Base-by-base conservation (phyloP, 2,888 invertebrate genomes). In the Luffia ferchaultella region DNA sequence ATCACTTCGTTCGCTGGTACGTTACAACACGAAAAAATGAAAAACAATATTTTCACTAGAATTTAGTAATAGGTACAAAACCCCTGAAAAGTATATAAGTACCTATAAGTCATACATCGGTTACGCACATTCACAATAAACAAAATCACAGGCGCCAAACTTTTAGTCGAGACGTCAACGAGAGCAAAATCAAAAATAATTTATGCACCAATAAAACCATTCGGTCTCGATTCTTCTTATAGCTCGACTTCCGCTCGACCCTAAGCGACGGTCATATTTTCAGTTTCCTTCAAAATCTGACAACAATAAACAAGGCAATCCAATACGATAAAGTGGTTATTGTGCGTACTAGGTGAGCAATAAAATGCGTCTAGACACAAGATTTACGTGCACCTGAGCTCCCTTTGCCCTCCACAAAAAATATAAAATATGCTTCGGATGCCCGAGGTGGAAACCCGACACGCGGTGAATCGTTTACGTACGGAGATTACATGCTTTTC, bases 281-380 rank as follows among this genome's bases (percentile, higher is more conserved):
- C 30, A 12, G 30, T 12, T 30, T 30, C 30, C 30, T 30, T 30
- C 30, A 30, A 30, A 30, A 30, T 30, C 30, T 30, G 30, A 30
- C 30, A 30, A 30, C 30, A 30, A 30, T 30, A 30, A 30, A 30
- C 30, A 30, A 30, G 30, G 30, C 30, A 30, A 30, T 30, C 30
- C 30, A 30, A 30, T 30, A 30, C 30, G 43, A 64, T 68, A 70
- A 68, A 70, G 61, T 65, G 64, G 57, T 64, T 61, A 67, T 63
- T 60, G 72, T 76, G 77, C 76, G 76, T 75, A 68, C 71, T 70
- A 70, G 70, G 66, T 57, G 49, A 48, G 66, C 68, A 58, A 70
- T 78, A 76, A 77, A 77, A 67, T 62, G 67, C 62, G 78, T 78
- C 78, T 78, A 77, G 78, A 77, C 78, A 55, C 62, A 66, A 76